Conservation (phyloP, 2,113 vertebrate species). For the Antigone vipio region DNA sequence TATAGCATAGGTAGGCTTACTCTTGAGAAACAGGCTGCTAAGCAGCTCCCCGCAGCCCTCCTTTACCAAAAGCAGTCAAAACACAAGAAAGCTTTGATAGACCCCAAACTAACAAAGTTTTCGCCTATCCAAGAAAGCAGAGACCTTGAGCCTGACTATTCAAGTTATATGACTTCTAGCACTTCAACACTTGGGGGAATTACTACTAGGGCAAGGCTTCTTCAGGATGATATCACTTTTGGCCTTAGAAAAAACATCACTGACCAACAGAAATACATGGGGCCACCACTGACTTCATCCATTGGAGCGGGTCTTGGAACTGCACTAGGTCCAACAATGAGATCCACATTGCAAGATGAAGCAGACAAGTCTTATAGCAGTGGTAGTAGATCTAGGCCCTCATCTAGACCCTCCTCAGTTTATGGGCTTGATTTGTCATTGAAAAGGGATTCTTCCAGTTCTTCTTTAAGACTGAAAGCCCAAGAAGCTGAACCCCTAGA, state of each 20-base stretch:
- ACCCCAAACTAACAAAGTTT: constrained; percentile 94
- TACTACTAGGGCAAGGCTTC: constrained; percentile 88
- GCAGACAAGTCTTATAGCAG: constrained; percentile 89
- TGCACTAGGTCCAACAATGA: constrained; percentile 78
- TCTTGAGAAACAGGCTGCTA: constrained; percentile 97
- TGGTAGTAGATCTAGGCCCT: constrained; percentile 90
- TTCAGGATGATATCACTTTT: constrained; percentile 97
- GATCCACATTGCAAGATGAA: constrained; percentile 87
- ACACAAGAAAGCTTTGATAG: constrained; percentile 91
- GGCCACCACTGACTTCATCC: constrained; percentile 81
- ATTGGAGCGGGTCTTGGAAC: constrained; percentile 88
- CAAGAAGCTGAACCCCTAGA: constrained; percentile 90
- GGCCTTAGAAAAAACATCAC: constrained; percentile 95
- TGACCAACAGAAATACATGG: constrained; percentile 95
- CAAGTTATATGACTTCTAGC: constrained; percentile 88
- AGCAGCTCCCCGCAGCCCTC: constrained; percentile 93
- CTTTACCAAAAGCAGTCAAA: constrained; percentile 97
- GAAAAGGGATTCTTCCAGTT: constrained; percentile 94
- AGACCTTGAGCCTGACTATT: constrained; percentile 92
- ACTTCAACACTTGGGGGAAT: constrained; percentile 89
- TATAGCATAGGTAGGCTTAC: constrained; percentile 97
- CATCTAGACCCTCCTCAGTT: constrained; percentile 94
- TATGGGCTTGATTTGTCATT: constrained; percentile 96
- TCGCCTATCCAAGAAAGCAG: constrained; percentile 95
- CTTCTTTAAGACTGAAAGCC: constrained; percentile 91